Conservation (phyloP, 2,797 vertebrate species). For the Parambassis ranga region DNA sequence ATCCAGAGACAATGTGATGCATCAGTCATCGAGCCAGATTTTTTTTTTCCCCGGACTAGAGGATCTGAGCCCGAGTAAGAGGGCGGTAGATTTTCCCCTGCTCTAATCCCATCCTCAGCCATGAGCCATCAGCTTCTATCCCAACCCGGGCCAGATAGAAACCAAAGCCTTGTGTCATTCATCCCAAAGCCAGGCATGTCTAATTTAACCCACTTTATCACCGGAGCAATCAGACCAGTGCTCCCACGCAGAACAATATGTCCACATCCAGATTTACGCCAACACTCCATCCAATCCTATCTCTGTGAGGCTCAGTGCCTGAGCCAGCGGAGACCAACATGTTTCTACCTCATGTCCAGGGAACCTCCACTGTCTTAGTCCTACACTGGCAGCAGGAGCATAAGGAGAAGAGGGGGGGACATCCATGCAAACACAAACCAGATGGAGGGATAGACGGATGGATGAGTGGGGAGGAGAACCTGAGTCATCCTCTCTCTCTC, state of each 20-base stretch:
- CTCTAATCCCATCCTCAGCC: slow-evolving; percentile 57
- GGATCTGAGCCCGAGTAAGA: slow-evolving; percentile 34
- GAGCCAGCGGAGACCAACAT: slow-evolving; percentile 14
- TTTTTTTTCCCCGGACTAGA: slow-evolving; percentile 20
- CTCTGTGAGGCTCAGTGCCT: neutral
- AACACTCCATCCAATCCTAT: slow-evolving; percentile 22
- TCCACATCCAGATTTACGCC: slow-evolving; percentile 32
- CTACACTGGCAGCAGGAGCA: slow-evolving; percentile 37
- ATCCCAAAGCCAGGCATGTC: slow-evolving; percentile 43
- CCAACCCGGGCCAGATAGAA: slow-evolving; percentile 34
- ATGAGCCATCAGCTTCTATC: slow-evolving; percentile 40
- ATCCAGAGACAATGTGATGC: slow-evolving; percentile 55
- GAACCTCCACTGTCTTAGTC: slow-evolving; percentile 34
- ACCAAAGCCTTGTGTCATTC: slow-evolving; percentile 45
- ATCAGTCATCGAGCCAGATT: slow-evolving; percentile 43
- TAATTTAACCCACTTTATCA: slow-evolving; percentile 59
- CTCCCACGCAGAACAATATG: slow-evolving; percentile 40
- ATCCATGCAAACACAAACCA: slow-evolving; percentile 72
- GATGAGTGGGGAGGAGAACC: slow-evolving; percentile 62
- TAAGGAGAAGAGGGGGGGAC: slow-evolving; percentile 53
- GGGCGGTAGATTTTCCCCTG: slow-evolving; percentile 53
- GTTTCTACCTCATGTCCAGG: slow-evolving; percentile 43
- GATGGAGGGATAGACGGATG: slow-evolving; percentile 65
- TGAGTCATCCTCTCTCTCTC: slow-evolving; percentile 56
- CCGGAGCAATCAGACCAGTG: slow-evolving; percentile 46